Conservation (phyloP, 2,888 invertebrate genomes). For the Sclerodermus sp. region DNA sequence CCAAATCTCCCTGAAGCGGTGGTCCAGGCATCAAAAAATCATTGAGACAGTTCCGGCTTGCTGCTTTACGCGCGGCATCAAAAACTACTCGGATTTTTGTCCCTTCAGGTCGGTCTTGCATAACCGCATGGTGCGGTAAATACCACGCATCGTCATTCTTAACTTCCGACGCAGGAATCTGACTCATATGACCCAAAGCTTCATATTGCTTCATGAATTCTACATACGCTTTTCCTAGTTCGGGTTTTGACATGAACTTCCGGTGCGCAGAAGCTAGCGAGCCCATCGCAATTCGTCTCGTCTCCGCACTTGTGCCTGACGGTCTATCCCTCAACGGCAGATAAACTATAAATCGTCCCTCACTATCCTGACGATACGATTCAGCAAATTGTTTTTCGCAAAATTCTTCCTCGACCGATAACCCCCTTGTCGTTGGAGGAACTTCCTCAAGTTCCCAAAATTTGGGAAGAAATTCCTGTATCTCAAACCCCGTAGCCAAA, state of each 20-base stretch:
- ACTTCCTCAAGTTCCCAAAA: too few species aligned
- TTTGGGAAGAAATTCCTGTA: not conserved
- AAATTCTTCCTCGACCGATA: too few species aligned
- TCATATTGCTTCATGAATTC: not conserved
- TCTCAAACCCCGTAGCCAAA: too few species aligned
- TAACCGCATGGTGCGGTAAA: conserved; percentile 47
- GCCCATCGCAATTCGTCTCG: too few species aligned
- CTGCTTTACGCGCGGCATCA: conserved; percentile 32
- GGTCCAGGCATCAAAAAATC: conserved; percentile 39
- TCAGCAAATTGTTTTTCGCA: too few species aligned
- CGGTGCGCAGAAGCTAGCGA: too few species aligned
- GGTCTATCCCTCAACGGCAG: not conserved
- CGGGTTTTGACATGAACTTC: too few species aligned
- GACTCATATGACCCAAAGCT: not conserved
- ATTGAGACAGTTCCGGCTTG: conserved; percentile 39
- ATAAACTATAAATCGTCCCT: too few species aligned
- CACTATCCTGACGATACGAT: too few species aligned
- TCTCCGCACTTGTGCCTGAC: too few species aligned
- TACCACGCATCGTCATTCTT: conserved; percentile 26
- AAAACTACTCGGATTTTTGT: conserved; percentile 35
- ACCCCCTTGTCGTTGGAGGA: too few species aligned
- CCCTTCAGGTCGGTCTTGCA: conserved; percentile 29
- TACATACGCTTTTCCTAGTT: not conserved
- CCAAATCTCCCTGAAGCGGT: conserved; percentile 38
- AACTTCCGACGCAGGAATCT: not conserved